Base-by-base conservation (phyloP, 2,113 vertebrate species). In the Etheostoma spectabile region DNA sequence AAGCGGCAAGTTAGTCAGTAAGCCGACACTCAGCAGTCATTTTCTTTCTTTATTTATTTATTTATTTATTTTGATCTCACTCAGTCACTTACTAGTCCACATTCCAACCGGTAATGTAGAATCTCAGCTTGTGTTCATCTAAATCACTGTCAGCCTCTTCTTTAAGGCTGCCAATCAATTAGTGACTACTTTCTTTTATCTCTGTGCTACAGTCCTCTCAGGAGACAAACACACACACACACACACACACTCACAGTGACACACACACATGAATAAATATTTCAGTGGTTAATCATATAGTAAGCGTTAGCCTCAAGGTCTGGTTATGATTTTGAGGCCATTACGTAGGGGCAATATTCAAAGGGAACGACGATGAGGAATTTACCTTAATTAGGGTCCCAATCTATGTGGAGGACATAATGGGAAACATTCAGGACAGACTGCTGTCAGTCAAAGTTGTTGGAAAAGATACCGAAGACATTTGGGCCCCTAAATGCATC, bases 291-390 rank as follows among this genome's bases (percentile, higher is more conserved):
- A 62, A 63, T 88, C 84, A 75, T 66, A 73, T 35, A 48, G 14
- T 64, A 22, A 79, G 56, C 79, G 67, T 79, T 88, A 79, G 59
- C 46, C 67, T 64, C 21, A 30, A 73, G 66, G 87, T 83, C 83
- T 89, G 87, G 14, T 83, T 83, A 74, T 81, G 53, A 79, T 90
- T 89, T 74, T 60, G 53, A 64, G 55, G 78, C 51, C 68, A 74
- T 77, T 77, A 66, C 16, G 6, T 49, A 22, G 49, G 49, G 55
- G 15, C 46, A 48, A 1, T 19, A 62, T 73, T 68, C 30, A 62
- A 35, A 77, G 65, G 62, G 56, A 83, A 46, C 48, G 48, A 57
- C 73, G 49, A 59, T 22, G 59, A 55, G 74, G 46, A 18, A 66
- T 46, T 77, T 61, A 71, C 15, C 51, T 61, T 63, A 64, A 75